Percentiles rank a stretch among this genome's conserved stretches.
Evolutionary conservation across 2,797 vertebrate species (phyloP).

Genomic region (Orestias chungarensis): DNA sequence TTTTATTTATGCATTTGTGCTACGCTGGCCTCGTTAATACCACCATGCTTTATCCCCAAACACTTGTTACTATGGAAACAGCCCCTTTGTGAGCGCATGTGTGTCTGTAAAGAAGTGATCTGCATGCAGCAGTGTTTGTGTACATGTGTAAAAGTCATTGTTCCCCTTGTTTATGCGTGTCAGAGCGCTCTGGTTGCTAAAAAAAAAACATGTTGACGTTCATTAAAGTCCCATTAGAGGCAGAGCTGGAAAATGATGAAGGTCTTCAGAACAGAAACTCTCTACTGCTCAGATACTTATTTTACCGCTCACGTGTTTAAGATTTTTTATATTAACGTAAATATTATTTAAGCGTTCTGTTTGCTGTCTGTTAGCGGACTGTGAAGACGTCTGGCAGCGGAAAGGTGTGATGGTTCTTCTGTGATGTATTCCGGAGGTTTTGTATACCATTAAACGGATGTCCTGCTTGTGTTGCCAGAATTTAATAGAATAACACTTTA

Average conservation of each 20-base stretch:
- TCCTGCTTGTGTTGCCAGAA: no score
- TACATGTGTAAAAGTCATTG: slow-evolving; percentile 10
- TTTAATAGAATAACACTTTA: no score
- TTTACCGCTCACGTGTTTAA: not conserved
- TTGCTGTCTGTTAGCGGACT: not conserved
- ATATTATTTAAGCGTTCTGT: not conserved
- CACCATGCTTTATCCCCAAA: slow-evolving; percentile 42
- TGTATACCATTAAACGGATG: no score
- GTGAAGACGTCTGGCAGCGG: not conserved
- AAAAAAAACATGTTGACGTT: slow-evolving; percentile 23
- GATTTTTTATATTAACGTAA: not conserved
- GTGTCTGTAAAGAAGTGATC: slow-evolving; percentile 8
- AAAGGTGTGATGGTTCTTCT: not conserved
- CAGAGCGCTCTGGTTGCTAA: slow-evolving; percentile 1
- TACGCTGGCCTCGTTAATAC: slow-evolving; percentile 47
- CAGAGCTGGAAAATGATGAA: not conserved
- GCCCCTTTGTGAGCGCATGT: slow-evolving; percentile 6
- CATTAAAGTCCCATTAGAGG: slow-evolving; percentile 11
- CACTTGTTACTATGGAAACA: slow-evolving; percentile 62
- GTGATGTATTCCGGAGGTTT: not conserved
- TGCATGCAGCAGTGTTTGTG: slow-evolving; percentile 13
- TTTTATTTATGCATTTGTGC: slow-evolving; percentile 25
- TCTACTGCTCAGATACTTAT: not conserved
- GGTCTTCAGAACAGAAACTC: not conserved
- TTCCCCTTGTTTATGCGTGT: slow-evolving; percentile 16